Percentiles rank a stretch among this genome's conserved stretches.
These are phyloP conservation scores for Myrmophylax atrothorax DNA, from an alignment of 2,113 vertebrate species.

Conservation along the genomic window DNA sequence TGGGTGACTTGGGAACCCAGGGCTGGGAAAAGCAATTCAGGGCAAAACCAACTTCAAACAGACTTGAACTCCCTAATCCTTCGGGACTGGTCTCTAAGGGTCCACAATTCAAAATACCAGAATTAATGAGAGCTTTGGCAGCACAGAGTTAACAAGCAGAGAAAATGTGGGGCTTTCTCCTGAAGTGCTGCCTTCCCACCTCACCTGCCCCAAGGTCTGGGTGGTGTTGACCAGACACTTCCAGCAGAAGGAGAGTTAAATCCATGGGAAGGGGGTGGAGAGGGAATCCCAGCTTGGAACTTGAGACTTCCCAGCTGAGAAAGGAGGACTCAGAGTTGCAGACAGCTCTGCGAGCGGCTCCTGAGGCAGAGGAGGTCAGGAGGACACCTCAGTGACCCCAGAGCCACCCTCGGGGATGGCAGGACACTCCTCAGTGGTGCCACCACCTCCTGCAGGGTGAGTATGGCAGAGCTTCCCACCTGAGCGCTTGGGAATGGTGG, in stretches of 20 bases:
- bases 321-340: constrained; percentile 50
- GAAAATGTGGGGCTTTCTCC: not conserved
- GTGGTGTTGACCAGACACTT: not conserved
- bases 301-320: constrained; percentile 78
- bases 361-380: constrained; percentile 44
- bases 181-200: not conserved
- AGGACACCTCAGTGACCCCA: not conserved
- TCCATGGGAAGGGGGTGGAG: constrained; percentile 61
- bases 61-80: not conserved
- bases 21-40: not conserved
- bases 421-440: constrained; percentile 38
- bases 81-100: not conserved
- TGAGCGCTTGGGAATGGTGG: not conserved
- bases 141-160: not conserved
- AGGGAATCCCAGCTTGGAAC: constrained; percentile 77
- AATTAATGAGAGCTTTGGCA: not conserved
- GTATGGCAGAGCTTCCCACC: constrained; percentile 5
- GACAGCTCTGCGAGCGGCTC: constrained; percentile 51
- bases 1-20: not conserved
- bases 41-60: not conserved
- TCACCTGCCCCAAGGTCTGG: not conserved
- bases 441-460: constrained; percentile 70
- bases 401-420: not conserved
- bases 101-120: not conserved
- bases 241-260: constrained; percentile 76